Conservation (phyloP, 2,888 invertebrate genomes). For the Himalopsyche japonica region DNA sequence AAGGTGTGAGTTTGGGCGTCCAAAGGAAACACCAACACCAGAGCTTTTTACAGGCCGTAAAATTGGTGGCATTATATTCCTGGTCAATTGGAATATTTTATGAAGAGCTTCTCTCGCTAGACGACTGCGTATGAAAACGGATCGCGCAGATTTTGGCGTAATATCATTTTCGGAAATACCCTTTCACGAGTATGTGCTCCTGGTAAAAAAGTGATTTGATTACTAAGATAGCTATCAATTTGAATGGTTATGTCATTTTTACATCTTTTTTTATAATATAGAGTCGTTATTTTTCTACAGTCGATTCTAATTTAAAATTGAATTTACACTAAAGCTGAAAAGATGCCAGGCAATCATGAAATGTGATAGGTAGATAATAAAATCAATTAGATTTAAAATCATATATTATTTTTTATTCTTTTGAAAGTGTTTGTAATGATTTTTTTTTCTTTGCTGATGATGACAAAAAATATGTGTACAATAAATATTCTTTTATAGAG, state of each 20-base stretch:
- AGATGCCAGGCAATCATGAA: no score
- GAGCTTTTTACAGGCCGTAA: conserved; percentile 13
- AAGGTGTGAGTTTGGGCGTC: not conserved
- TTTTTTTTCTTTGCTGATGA: no score
- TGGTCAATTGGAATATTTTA: conserved; percentile 17
- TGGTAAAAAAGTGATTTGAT: not conserved
- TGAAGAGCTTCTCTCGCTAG: not conserved
- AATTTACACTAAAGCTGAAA: no score
- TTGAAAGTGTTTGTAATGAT: no score
- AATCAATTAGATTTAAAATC: no score
- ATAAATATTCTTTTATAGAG: no score
- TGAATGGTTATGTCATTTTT: not conserved
- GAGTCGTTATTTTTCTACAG: not conserved
- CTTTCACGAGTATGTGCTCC: not conserved
- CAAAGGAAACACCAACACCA: not conserved
- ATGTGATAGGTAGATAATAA: no score
- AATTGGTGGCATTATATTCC: conserved; percentile 23
- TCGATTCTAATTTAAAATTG: no score
- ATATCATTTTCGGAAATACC: not conserved
- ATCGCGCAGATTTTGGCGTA: not conserved
- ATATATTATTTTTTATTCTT: no score
- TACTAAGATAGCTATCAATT: not conserved
- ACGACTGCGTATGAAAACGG: not conserved
- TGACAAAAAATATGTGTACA: no score
- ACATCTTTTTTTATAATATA: not conserved